A percentile compares a stretch with the other conserved stretches of the same genome.
phyloP scores from a whole-genome alignment of 1,140 invertebrate genomes.

The Cepaea nemoralis region DNA sequence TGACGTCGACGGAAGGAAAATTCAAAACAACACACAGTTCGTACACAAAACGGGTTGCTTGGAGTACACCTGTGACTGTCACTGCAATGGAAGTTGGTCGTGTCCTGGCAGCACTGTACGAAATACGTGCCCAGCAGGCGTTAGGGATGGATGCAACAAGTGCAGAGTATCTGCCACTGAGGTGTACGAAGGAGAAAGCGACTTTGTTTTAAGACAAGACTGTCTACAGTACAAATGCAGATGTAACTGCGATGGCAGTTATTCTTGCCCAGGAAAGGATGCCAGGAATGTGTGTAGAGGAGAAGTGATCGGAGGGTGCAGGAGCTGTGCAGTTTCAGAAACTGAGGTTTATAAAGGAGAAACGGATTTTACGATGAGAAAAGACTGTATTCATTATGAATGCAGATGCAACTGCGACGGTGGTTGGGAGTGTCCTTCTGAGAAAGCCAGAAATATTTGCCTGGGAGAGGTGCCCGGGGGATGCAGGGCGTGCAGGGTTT shows the following conservation, averaged over 20 bases:
- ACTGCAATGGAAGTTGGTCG: slow-evolving; percentile 54
- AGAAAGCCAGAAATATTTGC: slow-evolving; percentile 45
- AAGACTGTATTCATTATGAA: slow-evolving; percentile 54
- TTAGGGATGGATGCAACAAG: slow-evolving; percentile 45
- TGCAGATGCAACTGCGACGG: slow-evolving; percentile 54
- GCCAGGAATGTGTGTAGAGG: slow-evolving; percentile 51
- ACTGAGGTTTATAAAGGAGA: slow-evolving; percentile 40
- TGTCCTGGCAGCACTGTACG: slow-evolving; percentile 52
- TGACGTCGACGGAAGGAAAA: slow-evolving; percentile 43
- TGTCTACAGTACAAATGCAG: slow-evolving; percentile 55
- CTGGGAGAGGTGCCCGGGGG: slow-evolving; percentile 47
- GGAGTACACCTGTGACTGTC: slow-evolving; percentile 57
- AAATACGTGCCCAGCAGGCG: slow-evolving; percentile 50
- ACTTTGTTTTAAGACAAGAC: slow-evolving; percentile 48
- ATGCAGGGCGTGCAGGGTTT: slow-evolving; percentile 31
- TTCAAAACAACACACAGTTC: slow-evolving; percentile 47
- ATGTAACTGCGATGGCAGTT: slow-evolving; percentile 61
- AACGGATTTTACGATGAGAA: slow-evolving; percentile 42
- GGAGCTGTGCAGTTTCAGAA: slow-evolving; percentile 45
- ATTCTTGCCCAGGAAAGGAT: slow-evolving; percentile 56
- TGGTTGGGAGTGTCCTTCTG: slow-evolving; percentile 49
- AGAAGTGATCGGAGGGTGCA: slow-evolving; percentile 46
- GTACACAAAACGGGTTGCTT: slow-evolving; percentile 53
- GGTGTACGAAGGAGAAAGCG: slow-evolving; percentile 40
- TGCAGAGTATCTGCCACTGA: slow-evolving; percentile 41